Base-by-base conservation (phyloP, 2,888 invertebrate genomes). In the Crematogaster levior region DNA sequence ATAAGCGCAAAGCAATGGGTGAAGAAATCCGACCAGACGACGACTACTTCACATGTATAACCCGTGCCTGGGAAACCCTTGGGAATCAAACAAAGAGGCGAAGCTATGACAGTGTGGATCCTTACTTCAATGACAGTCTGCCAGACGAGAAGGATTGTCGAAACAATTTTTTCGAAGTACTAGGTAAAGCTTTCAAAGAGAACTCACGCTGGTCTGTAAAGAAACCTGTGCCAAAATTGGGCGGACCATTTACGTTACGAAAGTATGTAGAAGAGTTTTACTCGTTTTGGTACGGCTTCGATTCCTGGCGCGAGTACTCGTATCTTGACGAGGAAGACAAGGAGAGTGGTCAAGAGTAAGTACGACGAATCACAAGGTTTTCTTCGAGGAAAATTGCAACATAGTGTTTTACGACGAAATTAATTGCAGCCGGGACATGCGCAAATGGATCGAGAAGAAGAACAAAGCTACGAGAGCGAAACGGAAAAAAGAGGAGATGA, bases 301-400 rank as follows among this genome's bases (percentile, higher is more conserved):
- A 99, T 89, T 99, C 99, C 0, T 99, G 99, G 99, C 96, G 99
- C 85, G 99, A 99, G 94, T 99, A 98, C 95, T 99, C 99, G 1
- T 99, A 99, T 94, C 95, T 99, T 89, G 99, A 99, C 94, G 99
- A 99, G 95, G 99, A 99, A 94, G 99, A 99, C 93, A 99, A 99
- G 94, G 99, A 99, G 93, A 98, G 98, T 92, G 99, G 99, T 1
- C 98, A 99, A 94, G 99, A 98, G 94, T 94, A 84, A 93, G 94
- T 92, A 81, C 53, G 9, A 63, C 30, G 3, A 66, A 4, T 66
- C 5, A 24, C 43, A 37, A 18, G 18, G 4, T 72, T 48, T 53
- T 18, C 21, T 27, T 61, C 27, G 30, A n/a, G 34, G n/a, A n/a
- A 74, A 65, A 65, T 51, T 75, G 18, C 37, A 51, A 3, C n/a